Conservation (phyloP, 2,113 vertebrate species). For the Sphyrna mokarran region DNA sequence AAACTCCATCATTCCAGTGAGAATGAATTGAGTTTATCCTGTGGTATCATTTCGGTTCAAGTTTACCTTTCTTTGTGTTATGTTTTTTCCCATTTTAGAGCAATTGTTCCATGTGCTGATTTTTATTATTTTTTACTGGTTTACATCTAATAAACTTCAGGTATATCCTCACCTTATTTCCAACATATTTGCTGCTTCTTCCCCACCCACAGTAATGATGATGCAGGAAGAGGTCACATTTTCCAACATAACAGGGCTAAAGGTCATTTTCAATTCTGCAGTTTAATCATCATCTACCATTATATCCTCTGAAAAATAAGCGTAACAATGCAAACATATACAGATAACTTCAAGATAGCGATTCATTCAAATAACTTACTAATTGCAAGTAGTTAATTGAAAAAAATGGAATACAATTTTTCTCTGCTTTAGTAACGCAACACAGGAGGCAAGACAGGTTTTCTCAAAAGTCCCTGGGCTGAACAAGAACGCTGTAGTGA, state of each 20-base stretch:
- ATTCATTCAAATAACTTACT: not conserved
- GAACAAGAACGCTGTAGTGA: not conserved
- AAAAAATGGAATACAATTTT: not conserved
- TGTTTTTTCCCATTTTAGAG: not conserved
- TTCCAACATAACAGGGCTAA: not conserved
- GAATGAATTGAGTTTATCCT: no score
- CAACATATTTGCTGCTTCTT: not conserved
- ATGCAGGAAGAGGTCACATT: not conserved
- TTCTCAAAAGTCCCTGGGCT: not conserved
- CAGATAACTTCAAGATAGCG: not conserved
- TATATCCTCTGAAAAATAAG: not conserved
- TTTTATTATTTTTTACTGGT: not conserved
- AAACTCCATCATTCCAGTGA: no score
- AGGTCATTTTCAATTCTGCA: not conserved
- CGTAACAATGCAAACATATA: not conserved
- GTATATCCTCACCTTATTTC: not conserved
- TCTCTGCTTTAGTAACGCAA: not conserved
- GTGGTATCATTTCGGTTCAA: no score
- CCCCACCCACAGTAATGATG: not conserved
- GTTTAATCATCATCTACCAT: not conserved
- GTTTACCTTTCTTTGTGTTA: not conserved
- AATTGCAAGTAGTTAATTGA: not conserved
- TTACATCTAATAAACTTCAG: not conserved
- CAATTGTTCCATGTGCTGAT: not conserved
- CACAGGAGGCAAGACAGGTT: not conserved